Percentiles rank a stretch among this genome's conserved stretches.
These are phyloP conservation scores for Pollenia labialis DNA, from an alignment of 2,888 invertebrate genomes.

Conservation along the genomic window DNA sequence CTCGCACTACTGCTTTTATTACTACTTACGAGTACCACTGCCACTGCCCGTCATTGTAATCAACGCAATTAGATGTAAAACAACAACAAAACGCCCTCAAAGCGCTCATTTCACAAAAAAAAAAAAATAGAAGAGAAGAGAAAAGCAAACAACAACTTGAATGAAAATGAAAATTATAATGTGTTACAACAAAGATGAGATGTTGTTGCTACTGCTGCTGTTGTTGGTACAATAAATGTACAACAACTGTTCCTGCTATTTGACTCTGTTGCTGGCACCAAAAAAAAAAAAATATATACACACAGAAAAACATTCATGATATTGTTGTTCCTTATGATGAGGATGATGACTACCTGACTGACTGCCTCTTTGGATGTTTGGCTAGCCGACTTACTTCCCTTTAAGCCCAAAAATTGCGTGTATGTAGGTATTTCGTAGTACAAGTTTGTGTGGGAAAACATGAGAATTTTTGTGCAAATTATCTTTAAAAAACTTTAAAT, in stretches of 20 bases:
- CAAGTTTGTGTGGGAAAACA: neutral
- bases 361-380: conserved; percentile 21
- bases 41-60: conserved; percentile 70
- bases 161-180: conserved; percentile 62
- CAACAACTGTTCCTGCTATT: conserved; percentile 51
- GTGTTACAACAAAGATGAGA: conserved; percentile 56
- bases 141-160: conserved; percentile 44
- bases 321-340: conserved; percentile 31
- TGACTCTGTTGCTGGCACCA: conserved; percentile 21
- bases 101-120: conserved; percentile 52
- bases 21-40: neutral
- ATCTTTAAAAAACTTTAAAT: conserved; percentile 50
- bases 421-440: neutral
- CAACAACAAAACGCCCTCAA: conserved; percentile 70
- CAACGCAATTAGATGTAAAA: conserved; percentile 74
- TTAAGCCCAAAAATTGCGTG: conserved; percentile 53
- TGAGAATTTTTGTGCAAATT: conserved; percentile 8
- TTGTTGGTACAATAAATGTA: conserved; percentile 49
- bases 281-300: neutral
- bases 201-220: conserved; percentile 21
- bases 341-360: conserved; percentile 42
- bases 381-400: conserved; percentile 21
- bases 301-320: conserved; percentile 35
- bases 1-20: conserved; percentile 29
- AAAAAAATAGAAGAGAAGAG: conserved; percentile 11